These are phyloP conservation scores for Tetramorium simillimum DNA, from an alignment of 1,140 invertebrate species.

Conservation along the genomic window DNA sequence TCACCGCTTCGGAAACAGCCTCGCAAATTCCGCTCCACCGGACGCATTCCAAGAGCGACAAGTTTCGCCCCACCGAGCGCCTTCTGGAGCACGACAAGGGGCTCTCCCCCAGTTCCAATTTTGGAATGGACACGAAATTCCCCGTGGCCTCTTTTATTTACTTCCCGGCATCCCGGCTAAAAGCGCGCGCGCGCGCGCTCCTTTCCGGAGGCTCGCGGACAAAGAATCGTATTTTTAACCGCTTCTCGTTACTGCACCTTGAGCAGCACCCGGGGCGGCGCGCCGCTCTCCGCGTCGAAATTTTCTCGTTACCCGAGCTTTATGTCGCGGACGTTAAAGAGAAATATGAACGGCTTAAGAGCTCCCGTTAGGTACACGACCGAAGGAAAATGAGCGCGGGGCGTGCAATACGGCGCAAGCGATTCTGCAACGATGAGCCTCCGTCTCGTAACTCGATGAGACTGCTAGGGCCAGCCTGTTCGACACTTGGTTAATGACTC, in stretches of 20 bases:
- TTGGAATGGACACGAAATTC: conserved; percentile 63
- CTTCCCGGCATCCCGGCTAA: conserved; percentile 31
- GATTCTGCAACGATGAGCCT: conserved; percentile 45
- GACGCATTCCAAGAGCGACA: neutral
- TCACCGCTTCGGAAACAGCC: neutral
- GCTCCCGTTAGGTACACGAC: conserved; percentile 39
- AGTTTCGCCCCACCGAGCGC: neutral
- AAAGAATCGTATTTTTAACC: conserved; percentile 76
- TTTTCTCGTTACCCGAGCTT: conserved; percentile 54
- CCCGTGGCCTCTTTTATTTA: conserved; percentile 34
- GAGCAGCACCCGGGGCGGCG: neutral
- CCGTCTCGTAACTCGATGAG: conserved; percentile 28
- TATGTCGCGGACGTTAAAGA: conserved; percentile 59
- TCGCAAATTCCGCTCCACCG: conserved; percentile 24
- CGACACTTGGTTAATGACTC: conserved; percentile 15
- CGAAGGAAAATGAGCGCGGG: conserved; percentile 50
- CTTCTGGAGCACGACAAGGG: neutral
- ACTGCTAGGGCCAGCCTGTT: neutral
- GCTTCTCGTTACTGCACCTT: conserved; percentile 60
- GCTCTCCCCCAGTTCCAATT: conserved; percentile 62
- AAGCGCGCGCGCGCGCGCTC: conserved; percentile 41
- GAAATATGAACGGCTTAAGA: conserved; percentile 67
- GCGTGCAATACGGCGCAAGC: conserved; percentile 29
- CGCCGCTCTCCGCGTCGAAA: conserved; percentile 27
- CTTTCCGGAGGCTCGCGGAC: conserved; percentile 37